Evolutionary conservation across 2,113 vertebrate genomes (phyloP), one percentile per base, ranked within the genome.

Genomic region (Sus scrofa): DNA sequence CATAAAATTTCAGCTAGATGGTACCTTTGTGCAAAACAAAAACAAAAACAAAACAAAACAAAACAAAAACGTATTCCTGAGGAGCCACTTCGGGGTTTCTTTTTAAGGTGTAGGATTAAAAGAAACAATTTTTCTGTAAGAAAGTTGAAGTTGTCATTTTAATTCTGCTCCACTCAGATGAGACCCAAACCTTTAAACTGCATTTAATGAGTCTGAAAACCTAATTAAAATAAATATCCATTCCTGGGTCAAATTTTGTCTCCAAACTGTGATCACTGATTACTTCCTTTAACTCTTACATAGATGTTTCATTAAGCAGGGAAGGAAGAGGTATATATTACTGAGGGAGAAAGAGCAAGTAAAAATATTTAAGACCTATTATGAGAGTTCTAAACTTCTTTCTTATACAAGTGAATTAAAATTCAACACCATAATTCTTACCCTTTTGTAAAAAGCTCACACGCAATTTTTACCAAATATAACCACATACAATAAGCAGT

Each of bases 401-500:
- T 97, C 98, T 98, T 98, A 98, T 97, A 98, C 98, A 98, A 98
- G 97, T 98, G 98, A 98, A 98, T 98, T 98, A 98, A 98, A 99
- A 98, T 98, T 98, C 98, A 98, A 98, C 98, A 97, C 97, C 98
- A 97, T 98, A 98, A 98, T 98, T 98, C 98, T 98, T 98, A 98
- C 98, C 98, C 98, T 98, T 98, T 98, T 98, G 98, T 98, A 99
- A 98, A 99, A 99, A 98, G 98, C 92, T 98, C 98, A 97, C 96
- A 96, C 94, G 1, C 95, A 94, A 97, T 78, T 98, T 98, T 97
- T 98, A 98, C 98, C 97, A 98, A 98, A 98, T 97, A 98, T 98
- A 98, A 98, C 98, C 97, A 98, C 97, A 97, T 98, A 98, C 98
- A 98, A 98, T 98, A 99, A 98, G 97, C 98, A 98, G 97, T 98